Base-by-base conservation (phyloP, 1,140 invertebrate genomes). In the Bicyclus anynana region DNA sequence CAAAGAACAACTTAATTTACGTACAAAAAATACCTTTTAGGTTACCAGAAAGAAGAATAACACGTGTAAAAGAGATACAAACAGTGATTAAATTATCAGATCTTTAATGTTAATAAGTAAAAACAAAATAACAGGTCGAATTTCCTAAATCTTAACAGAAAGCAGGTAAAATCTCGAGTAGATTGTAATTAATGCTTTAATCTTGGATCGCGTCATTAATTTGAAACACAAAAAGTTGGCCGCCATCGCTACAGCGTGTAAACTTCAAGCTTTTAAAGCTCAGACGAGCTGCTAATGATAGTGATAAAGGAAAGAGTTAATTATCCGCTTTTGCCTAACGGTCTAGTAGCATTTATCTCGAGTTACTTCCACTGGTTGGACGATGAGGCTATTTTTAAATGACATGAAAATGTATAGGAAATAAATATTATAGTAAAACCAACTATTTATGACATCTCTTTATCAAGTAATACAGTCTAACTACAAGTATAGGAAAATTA, bases 281-380 rank as follows among this genome's bases (percentile, higher is more conserved):
- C 23, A 46, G 35, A 37, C 37, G 38, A 42, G 50, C 38, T 58
- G 48, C 48, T 58, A 58, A 58, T 50, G 55, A 51, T 51, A 51
- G 38, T 50, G 54, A 50, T 57, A 51, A 51, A 58, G 48, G 48
- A 58, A 51, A 21, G 48, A 33, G 26, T 51, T 58, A 51, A 58
- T 58, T 58, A 44, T 58, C 23, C 38, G 50, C 55, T 48, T 58
- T 20, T 29, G 29, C 13, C 48, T 51, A 35, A 51, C 29, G 38
- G 55, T 51, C 48, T 44, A 33, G 38, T 16, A 50, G 38, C 16
- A 29, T 56, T 49, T 35, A 49, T 50, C 23, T 44, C 38, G 17
- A 40, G 6, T 40, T 14, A 17, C 37, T 17, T 38, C 6, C 5
- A 7, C 14, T 17, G 13, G 37, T 17, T n/a, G 17, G 16, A 40